Conservation (phyloP, 2,797 vertebrate species). For the Euphonia xanthogaster region DNA sequence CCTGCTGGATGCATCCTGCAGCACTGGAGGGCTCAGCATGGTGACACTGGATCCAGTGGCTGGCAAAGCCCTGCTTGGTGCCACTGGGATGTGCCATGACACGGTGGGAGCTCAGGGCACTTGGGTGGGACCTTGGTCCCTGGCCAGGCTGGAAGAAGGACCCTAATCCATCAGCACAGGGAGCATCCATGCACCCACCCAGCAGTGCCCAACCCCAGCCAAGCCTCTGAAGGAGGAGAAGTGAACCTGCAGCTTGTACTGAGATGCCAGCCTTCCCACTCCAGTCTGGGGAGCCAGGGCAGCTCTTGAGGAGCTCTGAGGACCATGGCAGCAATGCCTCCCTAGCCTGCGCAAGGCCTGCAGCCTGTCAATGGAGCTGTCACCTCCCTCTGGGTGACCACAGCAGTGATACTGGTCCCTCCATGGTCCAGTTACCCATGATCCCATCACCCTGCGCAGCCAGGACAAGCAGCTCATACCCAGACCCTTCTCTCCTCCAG, state of each 20-base stretch:
- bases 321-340: neutral
- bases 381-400: neutral
- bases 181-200: neutral
- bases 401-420: neutral
- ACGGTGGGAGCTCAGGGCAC: neutral
- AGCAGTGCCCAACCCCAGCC: neutral
- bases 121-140: neutral
- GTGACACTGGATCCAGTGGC: neutral
- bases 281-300: neutral
- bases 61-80: neutral
- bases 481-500: neutral
- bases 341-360: neutral
- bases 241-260: neutral
- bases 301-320: neutral
- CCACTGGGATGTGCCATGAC: accelerated
- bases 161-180: neutral
- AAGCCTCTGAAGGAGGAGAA: neutral
- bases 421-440: neutral
- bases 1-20: neutral
- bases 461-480: neutral
- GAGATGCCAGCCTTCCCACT: neutral
- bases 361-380: neutral
- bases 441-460: neutral
- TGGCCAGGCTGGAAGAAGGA: neutral
- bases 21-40: neutral